Base-by-base conservation (phyloP, 2,888 invertebrate species). In the Spicauda simplicius region DNA sequence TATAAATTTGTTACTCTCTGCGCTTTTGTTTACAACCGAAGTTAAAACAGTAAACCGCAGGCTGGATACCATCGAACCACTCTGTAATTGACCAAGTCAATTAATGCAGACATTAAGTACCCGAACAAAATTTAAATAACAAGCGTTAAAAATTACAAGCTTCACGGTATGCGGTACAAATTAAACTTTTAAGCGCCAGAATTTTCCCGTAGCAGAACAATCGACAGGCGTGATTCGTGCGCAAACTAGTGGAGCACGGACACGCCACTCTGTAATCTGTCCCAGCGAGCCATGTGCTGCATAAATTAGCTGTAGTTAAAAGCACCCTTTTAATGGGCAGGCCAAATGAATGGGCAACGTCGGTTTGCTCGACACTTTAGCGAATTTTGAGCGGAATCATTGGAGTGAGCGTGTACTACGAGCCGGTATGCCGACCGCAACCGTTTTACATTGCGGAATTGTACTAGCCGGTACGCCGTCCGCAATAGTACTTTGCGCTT, bases 271-370 rank as follows among this genome's bases (percentile, higher is more conserved):
- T 89, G 87, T 90, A 89, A 90, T 90, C 90, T 90, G 88, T 88
- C 89, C 81, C 77, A 76, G 77, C 82, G 83, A 88, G 83, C 85
- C 86, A 84, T 86, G 88, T 83, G 74, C 83, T 87, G 89, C 88
- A 89, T 90, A 89, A 88, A 89, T 90, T 89, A 87, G 84, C 84
- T 81, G 82, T 85, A 87, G 89, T 89, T 90, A 87, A 88, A 90
- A 88, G 86, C 85, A 80, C 83, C 85, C 84, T 85, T 88, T 88
- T 87, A 90, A 88, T 88, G 86, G 85, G 77, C 81, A 82, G 82
- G 76, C 82, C 79, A 90, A 90, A 90, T 89, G 86, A 88, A 88
- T 88, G 87, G 88, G 81, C 83, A 54, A 57, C 56, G 64, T 60
- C 55, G 64, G 64, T 64, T 50, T 48, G 62, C 58, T 62, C 55